phyloP scores from a whole-genome alignment of 2,113 vertebrate species.

The Brienomyrus brachyistius region DNA sequence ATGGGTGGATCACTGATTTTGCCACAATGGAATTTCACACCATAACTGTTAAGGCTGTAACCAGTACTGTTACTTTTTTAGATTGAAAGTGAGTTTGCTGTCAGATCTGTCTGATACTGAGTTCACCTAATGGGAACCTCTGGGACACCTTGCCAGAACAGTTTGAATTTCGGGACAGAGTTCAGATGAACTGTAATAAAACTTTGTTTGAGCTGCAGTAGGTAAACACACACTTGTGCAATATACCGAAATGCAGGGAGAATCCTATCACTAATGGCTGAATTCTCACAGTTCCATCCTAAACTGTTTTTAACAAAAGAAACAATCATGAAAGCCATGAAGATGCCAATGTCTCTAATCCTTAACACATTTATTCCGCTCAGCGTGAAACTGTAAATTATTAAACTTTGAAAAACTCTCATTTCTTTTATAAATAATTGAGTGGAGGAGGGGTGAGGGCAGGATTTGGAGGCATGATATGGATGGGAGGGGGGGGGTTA shows the following conservation, averaged over 20 bases:
- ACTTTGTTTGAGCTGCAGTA: background rate
- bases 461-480: background rate
- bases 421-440: conserved; percentile 77
- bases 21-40: background rate
- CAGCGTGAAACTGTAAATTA: conserved; percentile 65
- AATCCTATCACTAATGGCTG: background rate
- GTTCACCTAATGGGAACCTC: background rate
- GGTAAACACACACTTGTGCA: background rate
- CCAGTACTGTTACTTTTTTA: background rate
- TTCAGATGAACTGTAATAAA: background rate
- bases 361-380: conserved; percentile 59
- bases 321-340: conserved; percentile 56
- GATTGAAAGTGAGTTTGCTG: background rate
- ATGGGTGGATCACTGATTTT: background rate
- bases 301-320: conserved; percentile 31
- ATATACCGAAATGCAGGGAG: background rate
- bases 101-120: background rate
- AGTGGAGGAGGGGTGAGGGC: conserved; percentile 43
- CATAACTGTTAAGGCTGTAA: background rate
- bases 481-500: conserved; percentile 10
- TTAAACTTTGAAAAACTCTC: conserved; percentile 66
- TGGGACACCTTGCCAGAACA: background rate
- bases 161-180: background rate
- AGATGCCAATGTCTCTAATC: conserved; percentile 52
- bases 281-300: conserved; percentile 15